phyloP scores from a whole-genome alignment of 1,140 invertebrate species.

The Lepeophtheirus salmonis region DNA sequence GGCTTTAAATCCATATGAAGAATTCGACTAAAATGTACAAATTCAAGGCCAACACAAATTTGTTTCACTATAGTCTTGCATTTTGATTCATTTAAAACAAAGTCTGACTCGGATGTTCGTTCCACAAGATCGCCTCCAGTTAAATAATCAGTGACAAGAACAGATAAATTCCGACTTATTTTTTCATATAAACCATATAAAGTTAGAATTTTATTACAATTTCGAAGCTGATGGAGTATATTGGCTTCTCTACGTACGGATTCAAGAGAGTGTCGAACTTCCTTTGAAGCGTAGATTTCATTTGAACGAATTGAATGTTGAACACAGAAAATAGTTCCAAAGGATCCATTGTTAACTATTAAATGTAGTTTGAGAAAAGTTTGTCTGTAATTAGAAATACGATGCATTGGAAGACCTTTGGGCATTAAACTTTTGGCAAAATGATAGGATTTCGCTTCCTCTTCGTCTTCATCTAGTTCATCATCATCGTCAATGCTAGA shows the following conservation, averaged over 20 bases:
- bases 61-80: conserved; percentile 1
- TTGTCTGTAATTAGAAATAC: neutral
- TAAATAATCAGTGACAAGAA: conserved; percentile 12
- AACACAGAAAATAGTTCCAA: conserved; percentile 2
- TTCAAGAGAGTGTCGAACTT: neutral
- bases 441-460: too few species aligned
- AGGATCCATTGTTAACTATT: conserved; percentile 3
- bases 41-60: neutral
- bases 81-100: conserved; percentile 2
- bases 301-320: neutral
- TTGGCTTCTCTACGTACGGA: neutral
- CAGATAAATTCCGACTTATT: neutral
- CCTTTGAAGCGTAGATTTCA: neutral
- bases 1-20: conserved; percentile 4
- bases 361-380: conserved; percentile 5
- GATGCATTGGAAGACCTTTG: neutral
- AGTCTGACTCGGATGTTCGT: neutral
- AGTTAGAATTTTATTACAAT: neutral
- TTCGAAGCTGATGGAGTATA: neutral
- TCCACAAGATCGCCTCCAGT: conserved; percentile 11
- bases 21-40: neutral
- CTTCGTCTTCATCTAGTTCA: too few species aligned
- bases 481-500: neutral
- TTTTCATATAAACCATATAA: conserved; percentile 5
- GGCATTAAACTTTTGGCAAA: neutral